phyloP scores from a whole-genome alignment of 2,797 vertebrate genomes.

The Tenualosa thibaudeaui region DNA sequence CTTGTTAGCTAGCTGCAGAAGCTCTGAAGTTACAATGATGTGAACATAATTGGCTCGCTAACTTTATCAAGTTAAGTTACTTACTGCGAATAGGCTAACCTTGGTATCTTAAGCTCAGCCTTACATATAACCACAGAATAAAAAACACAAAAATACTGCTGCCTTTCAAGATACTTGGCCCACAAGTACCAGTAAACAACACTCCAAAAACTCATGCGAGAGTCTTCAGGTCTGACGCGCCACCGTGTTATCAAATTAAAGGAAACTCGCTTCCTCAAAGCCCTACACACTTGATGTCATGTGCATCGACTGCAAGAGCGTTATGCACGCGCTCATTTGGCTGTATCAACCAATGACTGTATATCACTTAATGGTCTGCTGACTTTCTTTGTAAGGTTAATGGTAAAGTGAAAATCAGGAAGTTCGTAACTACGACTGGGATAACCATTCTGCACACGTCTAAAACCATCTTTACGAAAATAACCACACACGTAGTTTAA shows the following conservation, averaged over 20 bases:
- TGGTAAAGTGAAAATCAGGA: not conserved
- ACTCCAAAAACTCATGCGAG: not conserved
- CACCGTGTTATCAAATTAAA: not conserved
- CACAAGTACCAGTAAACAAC: not conserved
- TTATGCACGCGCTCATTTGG: not conserved
- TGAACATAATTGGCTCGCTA: not conserved
- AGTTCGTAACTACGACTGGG: not conserved
- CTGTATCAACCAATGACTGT: not conserved
- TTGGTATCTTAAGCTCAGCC: not conserved
- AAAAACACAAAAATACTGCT: not conserved
- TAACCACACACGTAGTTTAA: not conserved
- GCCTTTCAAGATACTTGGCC: not conserved
- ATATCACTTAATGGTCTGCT: not conserved
- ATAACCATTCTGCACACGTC: too few species aligned
- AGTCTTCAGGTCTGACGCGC: not conserved
- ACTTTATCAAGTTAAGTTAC: not conserved
- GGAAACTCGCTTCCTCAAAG: constrained; percentile 19
- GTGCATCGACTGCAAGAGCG: not conserved
- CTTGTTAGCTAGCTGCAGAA: not conserved
- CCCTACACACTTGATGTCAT: constrained; percentile 1
- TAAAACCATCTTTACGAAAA: too few species aligned
- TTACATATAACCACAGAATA: constrained; percentile 5
- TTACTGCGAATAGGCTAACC: not conserved
- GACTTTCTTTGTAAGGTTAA: not conserved
- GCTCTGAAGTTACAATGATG: not conserved